Conservation (phyloP, 2,797 vertebrate species). For the Remorina albescens region DNA sequence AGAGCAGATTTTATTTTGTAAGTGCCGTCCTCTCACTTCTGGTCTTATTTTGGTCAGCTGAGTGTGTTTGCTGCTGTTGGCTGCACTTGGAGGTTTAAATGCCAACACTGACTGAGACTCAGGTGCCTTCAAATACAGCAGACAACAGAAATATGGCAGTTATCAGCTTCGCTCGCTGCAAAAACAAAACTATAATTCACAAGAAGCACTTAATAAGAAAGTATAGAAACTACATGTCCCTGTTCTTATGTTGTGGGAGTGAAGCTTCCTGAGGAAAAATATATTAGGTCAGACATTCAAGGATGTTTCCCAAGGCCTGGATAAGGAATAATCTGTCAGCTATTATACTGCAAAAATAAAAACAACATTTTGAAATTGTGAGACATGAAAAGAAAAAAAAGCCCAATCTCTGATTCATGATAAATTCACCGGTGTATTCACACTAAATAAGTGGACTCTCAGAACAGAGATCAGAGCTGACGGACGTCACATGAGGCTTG, state of each 20-base stretch:
- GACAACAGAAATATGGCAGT: conserved; percentile 14
- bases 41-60: neutral
- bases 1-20: conserved; percentile 38
- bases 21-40: conserved; percentile 5
- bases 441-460: too few relatives aligned
- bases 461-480: too few relatives aligned
- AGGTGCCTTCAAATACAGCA: conserved; percentile 25
- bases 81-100: conserved; percentile 10
- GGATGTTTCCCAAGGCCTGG: neutral
- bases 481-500: too few relatives aligned
- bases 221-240: neutral
- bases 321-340: neutral
- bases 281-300: neutral
- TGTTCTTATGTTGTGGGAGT: neutral
- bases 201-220: neutral
- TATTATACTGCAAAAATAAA: neutral
- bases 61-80: conserved; percentile 6
- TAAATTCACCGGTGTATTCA: too few relatives aligned
- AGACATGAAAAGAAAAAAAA: too few relatives aligned
- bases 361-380: neutral
- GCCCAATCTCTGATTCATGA: too few relatives aligned
- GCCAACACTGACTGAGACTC: conserved; percentile 26
- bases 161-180: conserved; percentile 1
- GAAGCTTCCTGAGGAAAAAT: too few relatives aligned
- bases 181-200: neutral